phyloP scores from a whole-genome alignment of 2,113 vertebrate species.

The Haplochromis burtoni region DNA sequence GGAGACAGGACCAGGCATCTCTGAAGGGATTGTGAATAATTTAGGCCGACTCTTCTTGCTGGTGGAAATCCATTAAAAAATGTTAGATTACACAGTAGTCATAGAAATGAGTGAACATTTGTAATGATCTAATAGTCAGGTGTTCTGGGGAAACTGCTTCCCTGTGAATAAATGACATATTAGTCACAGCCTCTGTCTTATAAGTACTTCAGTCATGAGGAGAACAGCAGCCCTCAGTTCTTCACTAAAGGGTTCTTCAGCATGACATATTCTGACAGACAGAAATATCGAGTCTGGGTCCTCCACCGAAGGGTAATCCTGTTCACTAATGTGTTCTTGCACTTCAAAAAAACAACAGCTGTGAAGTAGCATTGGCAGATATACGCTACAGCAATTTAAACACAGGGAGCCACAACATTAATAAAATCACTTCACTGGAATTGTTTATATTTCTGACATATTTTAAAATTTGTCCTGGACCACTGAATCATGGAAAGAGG shows the following conservation, averaged over 20 bases:
- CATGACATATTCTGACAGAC: neutral
- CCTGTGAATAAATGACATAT: neutral
- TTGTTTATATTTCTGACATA: neutral
- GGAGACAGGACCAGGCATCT: neutral
- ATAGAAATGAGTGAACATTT: neutral
- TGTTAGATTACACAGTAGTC: neutral
- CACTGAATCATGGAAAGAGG: neutral
- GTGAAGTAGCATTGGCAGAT: neutral
- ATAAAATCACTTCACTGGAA: neutral
- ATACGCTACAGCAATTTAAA: neutral
- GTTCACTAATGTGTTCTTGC: neutral
- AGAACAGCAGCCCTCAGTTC: neutral
- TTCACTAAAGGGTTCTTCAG: neutral
- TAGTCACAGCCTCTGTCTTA: neutral
- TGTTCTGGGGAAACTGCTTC: neutral
- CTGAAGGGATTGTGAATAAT: slow-evolving; percentile 1
- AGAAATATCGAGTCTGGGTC: neutral
- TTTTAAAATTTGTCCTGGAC: neutral
- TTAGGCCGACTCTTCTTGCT: neutral
- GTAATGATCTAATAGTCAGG: neutral
- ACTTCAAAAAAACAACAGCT: neutral
- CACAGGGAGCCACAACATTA: neutral
- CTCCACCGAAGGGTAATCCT: neutral
- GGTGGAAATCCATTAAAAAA: neutral
- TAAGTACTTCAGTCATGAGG: neutral